Evolutionary conservation across 2,113 vertebrate genomes (phyloP), one percentile per base, ranked within the genome.

Genomic region (Naja naja): DNA sequence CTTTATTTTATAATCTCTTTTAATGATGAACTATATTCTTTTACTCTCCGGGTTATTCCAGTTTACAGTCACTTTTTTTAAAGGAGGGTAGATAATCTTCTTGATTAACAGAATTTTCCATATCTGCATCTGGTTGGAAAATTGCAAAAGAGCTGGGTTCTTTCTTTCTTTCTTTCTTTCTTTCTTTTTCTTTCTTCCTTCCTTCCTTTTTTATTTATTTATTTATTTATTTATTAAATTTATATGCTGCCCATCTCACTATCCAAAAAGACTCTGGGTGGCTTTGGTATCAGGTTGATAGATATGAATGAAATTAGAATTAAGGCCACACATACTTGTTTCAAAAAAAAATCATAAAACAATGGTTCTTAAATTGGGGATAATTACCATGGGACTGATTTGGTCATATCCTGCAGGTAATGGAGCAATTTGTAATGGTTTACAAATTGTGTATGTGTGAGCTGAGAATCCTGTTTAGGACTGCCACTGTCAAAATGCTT

Each of bases 311-410:
- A 0, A 2, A 60, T 92, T 93, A 94, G 91, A 88, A 89, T 58
- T 91, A 87, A 90, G 94, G 90, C 94, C 81, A 43, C 54, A 16
- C 7, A 22, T 81, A 43, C 34, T 81, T 81, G 34, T 81, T 39
- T 81, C 0, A 34, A 34, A 81, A 5, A 64, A 39, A 18, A 81
- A 0, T 74, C n/a, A 74, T 39, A 39, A 22, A 43, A 81, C 18
- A 64, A 3, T 81, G 74, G 39, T 81, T 81, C 34, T 81, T 81
- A 81, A 81, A 39, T 74, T 34, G n/a, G 14, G n/a, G 2, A 5
- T 39, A 34, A 74, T 74, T 74, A 81, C 69, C n/a, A 39, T 20
- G n/a, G 69, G 5, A 20, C 16, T 81, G 34, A 81, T 74, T 74
- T 74, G n/a, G n/a, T 34, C 14, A 34, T 74, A 20, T 74, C 69